Evolutionary conservation across 2,797 vertebrate species (phyloP).

Genomic region (Zenarchopterus dispar): DNA sequence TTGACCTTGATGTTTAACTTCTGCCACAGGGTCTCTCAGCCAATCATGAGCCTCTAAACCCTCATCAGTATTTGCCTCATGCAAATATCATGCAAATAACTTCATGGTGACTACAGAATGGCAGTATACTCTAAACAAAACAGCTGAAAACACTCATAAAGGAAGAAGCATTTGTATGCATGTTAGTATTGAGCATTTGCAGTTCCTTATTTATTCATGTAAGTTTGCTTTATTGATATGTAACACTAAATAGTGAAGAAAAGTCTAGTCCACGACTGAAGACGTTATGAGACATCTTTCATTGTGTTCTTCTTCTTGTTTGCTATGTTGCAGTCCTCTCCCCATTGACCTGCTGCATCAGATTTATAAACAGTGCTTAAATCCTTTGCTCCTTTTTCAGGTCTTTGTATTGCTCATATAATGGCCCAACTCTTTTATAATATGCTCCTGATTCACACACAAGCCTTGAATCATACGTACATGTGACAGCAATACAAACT

Average conservation of each 20-base stretch:
- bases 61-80: conserved; percentile 57
- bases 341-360: conserved; percentile 22
- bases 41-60: conserved; percentile 64
- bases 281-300: conserved; percentile 6
- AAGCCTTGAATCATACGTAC: conserved; percentile 9
- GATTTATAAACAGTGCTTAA: conserved; percentile 29
- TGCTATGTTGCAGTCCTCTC: conserved; percentile 16
- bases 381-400: conserved; percentile 11
- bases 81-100: conserved; percentile 59
- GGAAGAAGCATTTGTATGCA: conserved; percentile 5
- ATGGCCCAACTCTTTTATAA: conserved; percentile 31
- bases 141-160: conserved; percentile 6
- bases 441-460: conserved; percentile 32
- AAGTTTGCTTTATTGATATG: background rate
- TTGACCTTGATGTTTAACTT: conserved; percentile 69
- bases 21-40: conserved; percentile 52
- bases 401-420: conserved; percentile 49
- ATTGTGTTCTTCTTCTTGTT: background rate
- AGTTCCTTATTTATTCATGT: background rate
- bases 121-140: conserved; percentile 16
- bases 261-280: background rate
- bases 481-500: conserved; percentile 21
- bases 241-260: background rate
- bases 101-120: conserved; percentile 40
- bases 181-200: conserved; percentile 1